A percentile compares a stretch with the other conserved stretches of the same genome.
phyloP scores from a whole-genome alignment of 1,140 invertebrate genomes.

The Scylla paramamosain region DNA sequence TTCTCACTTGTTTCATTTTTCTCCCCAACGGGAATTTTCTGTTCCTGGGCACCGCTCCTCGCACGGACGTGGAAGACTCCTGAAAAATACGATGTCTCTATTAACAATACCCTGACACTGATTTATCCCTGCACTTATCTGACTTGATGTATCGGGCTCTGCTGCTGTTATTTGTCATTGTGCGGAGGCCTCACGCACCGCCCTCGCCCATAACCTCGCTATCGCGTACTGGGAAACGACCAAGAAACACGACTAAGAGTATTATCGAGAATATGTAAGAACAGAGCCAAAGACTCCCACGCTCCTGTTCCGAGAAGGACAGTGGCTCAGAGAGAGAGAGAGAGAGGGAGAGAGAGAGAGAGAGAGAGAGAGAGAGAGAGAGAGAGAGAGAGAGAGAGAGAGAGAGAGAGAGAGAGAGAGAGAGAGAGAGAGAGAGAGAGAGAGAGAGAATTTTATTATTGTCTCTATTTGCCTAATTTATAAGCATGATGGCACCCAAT shows the following conservation, averaged over 20 bases:
- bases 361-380: not conserved
- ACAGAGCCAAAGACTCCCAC: not conserved
- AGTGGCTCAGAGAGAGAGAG: conserved; percentile 29
- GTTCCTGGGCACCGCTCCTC: not conserved
- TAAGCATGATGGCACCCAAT: too few species aligned
- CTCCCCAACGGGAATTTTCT: not conserved
- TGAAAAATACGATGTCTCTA: conserved; percentile 61
- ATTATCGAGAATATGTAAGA: not conserved
- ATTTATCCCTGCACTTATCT: conserved; percentile 55
- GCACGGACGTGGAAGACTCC: not conserved
- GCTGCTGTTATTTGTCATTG: conserved; percentile 62
- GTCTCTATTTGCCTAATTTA: too few species aligned
- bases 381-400: too few species aligned
- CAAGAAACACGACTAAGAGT: not conserved
- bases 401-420: too few species aligned
- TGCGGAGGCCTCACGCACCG: not conserved
- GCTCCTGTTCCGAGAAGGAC: not conserved
- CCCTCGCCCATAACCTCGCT: not conserved
- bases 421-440: too few species aligned
- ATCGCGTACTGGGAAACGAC: not conserved
- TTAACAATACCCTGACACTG: conserved; percentile 51
- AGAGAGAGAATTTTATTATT: too few species aligned
- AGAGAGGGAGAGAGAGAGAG: conserved; percentile 23
- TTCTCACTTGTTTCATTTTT: not conserved
- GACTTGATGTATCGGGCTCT: conserved; percentile 46